Conservation (phyloP, 2,113 vertebrate genomes). For the Cisticola juncidis region DNA sequence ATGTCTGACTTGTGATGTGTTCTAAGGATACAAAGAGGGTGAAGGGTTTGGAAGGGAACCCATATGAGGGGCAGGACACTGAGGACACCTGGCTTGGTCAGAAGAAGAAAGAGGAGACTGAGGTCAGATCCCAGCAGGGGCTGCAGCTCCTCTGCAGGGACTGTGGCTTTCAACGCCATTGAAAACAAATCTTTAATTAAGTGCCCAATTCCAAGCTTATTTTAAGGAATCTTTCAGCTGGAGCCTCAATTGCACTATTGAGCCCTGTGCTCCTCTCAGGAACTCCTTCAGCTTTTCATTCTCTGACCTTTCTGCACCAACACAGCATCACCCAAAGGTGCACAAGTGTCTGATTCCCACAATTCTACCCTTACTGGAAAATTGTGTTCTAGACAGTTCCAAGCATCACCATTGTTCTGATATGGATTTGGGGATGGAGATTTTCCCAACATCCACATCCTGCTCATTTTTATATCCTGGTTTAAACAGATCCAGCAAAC, state of each 20-base stretch:
- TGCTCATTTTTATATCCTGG: not conserved
- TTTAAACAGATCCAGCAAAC: not conserved
- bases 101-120: not conserved
- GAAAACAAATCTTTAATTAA: not conserved
- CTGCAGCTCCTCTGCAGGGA: not conserved
- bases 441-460: not conserved
- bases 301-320: not conserved
- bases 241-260: fast-evolving
- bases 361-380: not conserved
- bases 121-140: not conserved
- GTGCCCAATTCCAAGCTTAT: not conserved
- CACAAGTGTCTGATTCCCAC: not conserved
- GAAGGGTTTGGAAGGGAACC: not conserved
- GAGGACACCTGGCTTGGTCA: not conserved
- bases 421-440: not conserved
- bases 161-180: not conserved
- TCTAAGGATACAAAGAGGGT: not conserved
- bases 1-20: not conserved
- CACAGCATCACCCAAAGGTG: not conserved
- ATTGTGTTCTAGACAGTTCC: not conserved
- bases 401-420: not conserved
- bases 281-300: not conserved
- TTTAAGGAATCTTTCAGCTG: not conserved
- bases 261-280: not conserved
- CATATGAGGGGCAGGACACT: not conserved